These are phyloP conservation scores for Latrodectus hesperus DNA, from an alignment of 2,888 invertebrate genomes.

Conservation along the genomic window DNA sequence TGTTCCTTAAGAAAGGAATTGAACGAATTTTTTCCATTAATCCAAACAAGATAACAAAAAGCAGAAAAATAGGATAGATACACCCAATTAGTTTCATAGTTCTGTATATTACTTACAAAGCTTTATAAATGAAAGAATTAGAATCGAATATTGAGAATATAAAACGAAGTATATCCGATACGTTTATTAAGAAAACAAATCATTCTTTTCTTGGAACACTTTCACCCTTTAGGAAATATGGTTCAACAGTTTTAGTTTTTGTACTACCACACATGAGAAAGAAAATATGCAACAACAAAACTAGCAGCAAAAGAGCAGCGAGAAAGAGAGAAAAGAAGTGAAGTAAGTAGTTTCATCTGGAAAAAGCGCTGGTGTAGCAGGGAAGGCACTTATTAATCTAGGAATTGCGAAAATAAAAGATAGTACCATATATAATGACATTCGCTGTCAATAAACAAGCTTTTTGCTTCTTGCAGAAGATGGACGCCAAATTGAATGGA, in stretches of 20 bases:
- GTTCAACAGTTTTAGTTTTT: neutral
- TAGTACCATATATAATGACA: constrained; percentile 5
- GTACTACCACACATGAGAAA: neutral
- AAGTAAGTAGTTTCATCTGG: constrained; percentile 25
- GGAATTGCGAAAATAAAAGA: constrained; percentile 28
- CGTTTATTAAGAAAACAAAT: neutral
- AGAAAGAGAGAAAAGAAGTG: neutral
- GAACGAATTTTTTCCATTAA: too few relatives aligned
- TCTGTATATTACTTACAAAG: too few relatives aligned
- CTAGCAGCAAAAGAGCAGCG: neutral
- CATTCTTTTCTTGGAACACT: neutral
- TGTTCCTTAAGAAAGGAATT: too few relatives aligned
- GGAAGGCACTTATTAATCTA: constrained; percentile 37
- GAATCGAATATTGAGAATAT: too few relatives aligned
- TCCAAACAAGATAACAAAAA: too few relatives aligned
- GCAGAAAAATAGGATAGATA: too few relatives aligned
- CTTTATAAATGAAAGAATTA: too few relatives aligned
- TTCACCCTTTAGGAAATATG: neutral
- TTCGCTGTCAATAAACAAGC: constrained; percentile 30
- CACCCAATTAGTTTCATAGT: too few relatives aligned
- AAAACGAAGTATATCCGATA: too few relatives aligned
- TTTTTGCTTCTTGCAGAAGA: constrained; percentile 2
- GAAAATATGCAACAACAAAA: neutral
- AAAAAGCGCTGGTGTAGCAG: neutral
- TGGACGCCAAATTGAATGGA: constrained; percentile 9